phyloP scores from a whole-genome alignment of 2,113 vertebrate genomes.

The Dipodomys merriami region DNA sequence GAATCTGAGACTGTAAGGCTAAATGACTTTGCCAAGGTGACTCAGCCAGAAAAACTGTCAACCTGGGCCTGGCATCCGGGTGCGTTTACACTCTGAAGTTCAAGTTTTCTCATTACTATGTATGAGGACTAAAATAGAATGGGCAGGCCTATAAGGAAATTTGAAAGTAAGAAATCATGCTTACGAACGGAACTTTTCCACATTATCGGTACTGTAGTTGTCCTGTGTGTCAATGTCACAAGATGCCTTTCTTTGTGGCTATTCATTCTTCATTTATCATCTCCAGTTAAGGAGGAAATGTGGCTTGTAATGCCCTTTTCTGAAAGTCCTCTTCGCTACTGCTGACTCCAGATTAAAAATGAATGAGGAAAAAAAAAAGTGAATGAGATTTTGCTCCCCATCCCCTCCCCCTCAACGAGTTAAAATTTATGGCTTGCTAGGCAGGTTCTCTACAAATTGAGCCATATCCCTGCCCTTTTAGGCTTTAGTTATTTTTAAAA shows the following conservation, averaged over 20 bases:
- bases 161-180: slow-evolving; percentile 10
- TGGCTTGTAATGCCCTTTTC: slow-evolving; percentile 18
- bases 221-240: not conserved
- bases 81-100: not conserved
- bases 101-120: not conserved
- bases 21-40: not conserved
- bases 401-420: not conserved
- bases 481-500: too few species aligned
- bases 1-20: not conserved
- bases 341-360: slow-evolving; percentile 27
- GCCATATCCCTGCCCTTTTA: too few species aligned
- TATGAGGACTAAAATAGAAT: slow-evolving; percentile 26
- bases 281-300: not conserved
- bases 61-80: not conserved
- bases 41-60: not conserved
- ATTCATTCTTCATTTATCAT: slow-evolving; percentile 1
- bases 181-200: not conserved
- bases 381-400: too few species aligned
- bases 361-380: not conserved
- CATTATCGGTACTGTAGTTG: not conserved
- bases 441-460: too few species aligned
- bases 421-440: too few species aligned
- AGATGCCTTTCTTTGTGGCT: not conserved
- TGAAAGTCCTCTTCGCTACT: slow-evolving; percentile 25
- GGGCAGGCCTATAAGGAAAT: not conserved